These are phyloP conservation scores for Trissolcus brochymenae DNA, from an alignment of 2,888 invertebrate species.

Conservation along the genomic window DNA sequence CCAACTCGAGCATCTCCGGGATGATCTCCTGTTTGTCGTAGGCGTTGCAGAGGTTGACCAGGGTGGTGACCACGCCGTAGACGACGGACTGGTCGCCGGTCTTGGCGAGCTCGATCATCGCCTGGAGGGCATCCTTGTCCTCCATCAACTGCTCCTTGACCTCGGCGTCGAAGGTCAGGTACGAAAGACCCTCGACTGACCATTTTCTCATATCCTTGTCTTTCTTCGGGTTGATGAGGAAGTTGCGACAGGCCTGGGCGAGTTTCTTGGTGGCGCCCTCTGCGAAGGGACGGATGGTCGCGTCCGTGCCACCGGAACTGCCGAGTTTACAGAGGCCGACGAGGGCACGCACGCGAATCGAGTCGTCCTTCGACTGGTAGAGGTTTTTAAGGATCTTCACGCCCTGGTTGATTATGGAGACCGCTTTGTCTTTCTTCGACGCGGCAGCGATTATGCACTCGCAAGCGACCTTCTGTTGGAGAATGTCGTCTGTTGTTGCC, in stretches of 20 bases:
- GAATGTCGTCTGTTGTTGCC: conserved; percentile 93
- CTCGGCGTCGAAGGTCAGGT: conserved; percentile 97
- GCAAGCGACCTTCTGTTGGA: conserved; percentile 95
- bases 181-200: conserved; percentile 98
- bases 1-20: conserved; percentile 97
- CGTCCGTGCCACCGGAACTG: conserved; percentile 95
- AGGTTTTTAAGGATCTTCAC: conserved; percentile 94
- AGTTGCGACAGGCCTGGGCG: conserved; percentile 95
- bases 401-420: conserved; percentile 91
- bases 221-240: conserved; percentile 90
- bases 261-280: conserved; percentile 95
- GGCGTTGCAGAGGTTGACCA: conserved; percentile 97
- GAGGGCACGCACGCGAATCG: conserved; percentile 90
- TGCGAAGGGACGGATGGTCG: conserved; percentile 94
- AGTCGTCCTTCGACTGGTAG: conserved; percentile 92
- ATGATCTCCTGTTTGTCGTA: conserved; percentile 97
- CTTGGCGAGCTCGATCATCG: conserved; percentile 92
- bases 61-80: conserved; percentile 94
- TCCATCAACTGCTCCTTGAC: conserved; percentile 97
- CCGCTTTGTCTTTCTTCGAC: conserved; percentile 97
- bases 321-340: conserved; percentile 98
- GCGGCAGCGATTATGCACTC: conserved; percentile 98
- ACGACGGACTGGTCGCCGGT: conserved; percentile 90
- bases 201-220: conserved; percentile 94
- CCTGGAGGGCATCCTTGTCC: conserved; percentile 88